Base-by-base conservation (phyloP, 35 echinoderm and acorn worm genomes). In the Nesometra sesokonis region DNA sequence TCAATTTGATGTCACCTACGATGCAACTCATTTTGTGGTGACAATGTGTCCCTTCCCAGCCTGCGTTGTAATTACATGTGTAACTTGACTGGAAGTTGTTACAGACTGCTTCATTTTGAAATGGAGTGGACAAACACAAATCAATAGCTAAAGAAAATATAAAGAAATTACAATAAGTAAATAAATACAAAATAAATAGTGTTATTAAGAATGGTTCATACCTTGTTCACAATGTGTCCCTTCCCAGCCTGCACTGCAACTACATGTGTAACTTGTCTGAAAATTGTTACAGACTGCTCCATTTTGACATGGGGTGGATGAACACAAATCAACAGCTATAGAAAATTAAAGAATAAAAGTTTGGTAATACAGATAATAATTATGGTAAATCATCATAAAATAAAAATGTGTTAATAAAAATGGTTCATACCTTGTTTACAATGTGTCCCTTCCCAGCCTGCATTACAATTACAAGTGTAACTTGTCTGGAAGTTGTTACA, bases 381-480 rank as follows among this genome's bases (percentile, higher is more conserved):
- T 7, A 43, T 4, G 39, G 39, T 43, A 43, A 43, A 43, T 43
- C n/a, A n/a, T 43, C 39, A 43, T 43, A 4, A 43, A 43, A 43
- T 43, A 43, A n/a, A n/a, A n/a, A n/a, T n/a, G n/a, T n/a, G n/a
- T n/a, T n/a, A n/a, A n/a, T n/a, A n/a, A n/a, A n/a, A n/a, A n/a
- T n/a, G n/a, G n/a, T n/a, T 7, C 39, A 7, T 43, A 43, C 39
- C 39, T 43, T 43, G 39, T 36, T 91, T 46, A 83, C 90, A 91
- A 37, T 91, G 82, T 23, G 33, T 80, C 15, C 93, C 93, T 30
- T 36, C n/a, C 89, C 89, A 94, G 7, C 43, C 87, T 21, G 77
- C 82, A 78, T 76, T 86, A 76, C 93, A 94, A 33, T 17, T 86
- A 77, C 93, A 94, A 0, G 82, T 89, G 79, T 88, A 94, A 37